These are phyloP conservation scores for Platypus cylindrus DNA, from an alignment of 2,888 invertebrate species.

Conservation along the genomic window DNA sequence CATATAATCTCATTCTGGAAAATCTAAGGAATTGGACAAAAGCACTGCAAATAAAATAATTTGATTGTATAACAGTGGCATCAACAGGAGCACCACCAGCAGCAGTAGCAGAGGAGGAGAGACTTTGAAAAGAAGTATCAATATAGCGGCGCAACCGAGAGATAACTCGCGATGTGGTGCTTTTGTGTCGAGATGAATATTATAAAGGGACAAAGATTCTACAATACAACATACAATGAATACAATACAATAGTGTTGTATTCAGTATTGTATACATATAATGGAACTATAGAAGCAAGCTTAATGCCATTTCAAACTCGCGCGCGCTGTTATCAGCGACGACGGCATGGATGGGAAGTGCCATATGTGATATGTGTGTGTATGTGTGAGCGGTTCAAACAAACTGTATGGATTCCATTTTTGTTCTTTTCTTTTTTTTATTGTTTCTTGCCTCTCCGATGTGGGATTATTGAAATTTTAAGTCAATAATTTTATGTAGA, in stretches of 20 bases:
- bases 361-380: no score
- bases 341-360: slow-evolving; percentile 20
- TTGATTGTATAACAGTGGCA: slow-evolving; percentile 15
- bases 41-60: slow-evolving; percentile 15
- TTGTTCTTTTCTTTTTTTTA: no score
- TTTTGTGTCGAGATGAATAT: slow-evolving; percentile 36
- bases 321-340: slow-evolving; percentile 33
- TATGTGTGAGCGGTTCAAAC: no score
- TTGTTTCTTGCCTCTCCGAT: no score
- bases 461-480: no score
- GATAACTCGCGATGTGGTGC: slow-evolving; percentile 36
- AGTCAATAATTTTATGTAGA: no score
- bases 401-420: slow-evolving; percentile 7
- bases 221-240: slow-evolving; percentile 36
- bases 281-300: slow-evolving; percentile 37
- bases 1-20: slow-evolving; percentile 10
- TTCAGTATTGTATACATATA: slow-evolving; percentile 37
- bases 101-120: no score
- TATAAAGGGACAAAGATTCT: slow-evolving; percentile 37
- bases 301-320: slow-evolving; percentile 37
- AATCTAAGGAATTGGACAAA: slow-evolving; percentile 14
- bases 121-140: slow-evolving; percentile 30
- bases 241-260: slow-evolving; percentile 36
- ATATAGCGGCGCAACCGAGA: slow-evolving; percentile 28
- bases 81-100: slow-evolving; percentile 7